Evolutionary conservation across 2,888 invertebrate genomes (phyloP).

Genomic region (Terebella lapidaria): DNA sequence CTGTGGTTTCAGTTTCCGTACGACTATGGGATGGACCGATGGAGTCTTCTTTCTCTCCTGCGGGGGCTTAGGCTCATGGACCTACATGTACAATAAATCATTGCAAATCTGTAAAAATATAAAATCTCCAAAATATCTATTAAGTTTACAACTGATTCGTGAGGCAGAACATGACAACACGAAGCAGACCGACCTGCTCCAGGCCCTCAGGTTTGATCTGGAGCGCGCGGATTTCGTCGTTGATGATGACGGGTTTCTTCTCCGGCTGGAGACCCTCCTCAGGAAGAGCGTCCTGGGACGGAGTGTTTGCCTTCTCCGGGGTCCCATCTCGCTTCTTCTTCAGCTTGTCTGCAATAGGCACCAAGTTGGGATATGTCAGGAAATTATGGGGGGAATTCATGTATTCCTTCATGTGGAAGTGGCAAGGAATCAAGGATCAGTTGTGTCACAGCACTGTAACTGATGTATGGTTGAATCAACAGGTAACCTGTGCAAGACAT

Average conservation of each 20-base stretch:
- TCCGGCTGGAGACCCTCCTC: conserved; percentile 24
- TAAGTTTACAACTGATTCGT: too few species aligned
- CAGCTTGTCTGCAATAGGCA: conserved; percentile 31
- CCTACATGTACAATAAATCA: too few species aligned
- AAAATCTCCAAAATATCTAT: too few species aligned
- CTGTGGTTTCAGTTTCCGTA: conserved; percentile 39
- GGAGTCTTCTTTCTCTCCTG: conserved; percentile 27
- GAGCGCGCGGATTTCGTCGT: conserved; percentile 47
- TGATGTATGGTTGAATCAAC: too few species aligned
- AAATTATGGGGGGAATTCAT: too few species aligned
- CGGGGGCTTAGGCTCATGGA: conserved; percentile 33
- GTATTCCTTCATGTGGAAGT: too few species aligned
- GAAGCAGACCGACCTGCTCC: conserved; percentile 33
- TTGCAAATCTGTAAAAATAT: too few species aligned
- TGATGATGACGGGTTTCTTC: conserved; percentile 42
- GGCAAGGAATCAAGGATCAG: too few species aligned
- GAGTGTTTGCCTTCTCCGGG: conserved; percentile 46
- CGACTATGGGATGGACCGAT: conserved; percentile 27
- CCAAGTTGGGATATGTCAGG: too few species aligned
- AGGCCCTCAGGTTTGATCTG: conserved; percentile 50
- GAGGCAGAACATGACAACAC: too few species aligned
- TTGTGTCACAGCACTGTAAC: too few species aligned
- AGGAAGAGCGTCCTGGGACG: conserved; percentile 40
- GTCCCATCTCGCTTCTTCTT: conserved; percentile 34
- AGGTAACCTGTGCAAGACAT: too few species aligned